Evolutionary conservation across 2,797 vertebrate species (phyloP), one percentile per base, ranked within the genome.

Genomic region (Austrolebias charrua): DNA sequence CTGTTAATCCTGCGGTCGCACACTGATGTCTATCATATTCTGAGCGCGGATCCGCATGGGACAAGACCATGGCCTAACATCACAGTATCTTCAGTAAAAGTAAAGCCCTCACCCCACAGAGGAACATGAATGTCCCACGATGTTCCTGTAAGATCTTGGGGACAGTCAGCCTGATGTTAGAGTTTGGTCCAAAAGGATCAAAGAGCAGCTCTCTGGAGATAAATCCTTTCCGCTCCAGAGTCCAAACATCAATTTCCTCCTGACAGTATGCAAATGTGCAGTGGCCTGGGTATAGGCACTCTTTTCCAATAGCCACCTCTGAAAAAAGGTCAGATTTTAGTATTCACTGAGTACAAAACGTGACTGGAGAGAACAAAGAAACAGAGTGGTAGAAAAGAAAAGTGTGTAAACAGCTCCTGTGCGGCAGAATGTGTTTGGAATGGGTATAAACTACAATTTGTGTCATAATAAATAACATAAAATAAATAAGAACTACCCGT

Each of bases 171-270:
- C 82, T 92, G 83, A 95, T 74, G 63, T 94, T 96, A 3, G 90
- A 93, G 54, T 84, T 91, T 46, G 93, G 91, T 31, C 95, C 95
- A 1, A 87, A 91, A 15, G 93, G 92, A 71, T 94, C 92, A 43
- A 97, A 98, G 50, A 99, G 94, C 45, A 93, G 86, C 57, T 99
- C 98, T 48, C 97, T 92, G 59, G 93, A 96, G 69, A 99, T 96
- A 1, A 96, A 95, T 5, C 97, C 97, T 79, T 96, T 99, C 55
- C 97, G 93, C 85, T 99, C 98, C 82, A 98, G 78, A 0, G 95
- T 96, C 98, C 98, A 99, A 63, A 99, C 93, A 2, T 99, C 98
- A 13, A 99, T 98, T 91, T 99, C 98, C 78, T 99, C 98, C 70
- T 99, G 96, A 86, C 95, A 98, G 63, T 99, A 99, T 0, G 97